Percentiles rank a stretch among this genome's conserved stretches.
Conservation (phyloP, 2,888 invertebrate genomes). For the Leptinotarsa peninsularis region DNA sequence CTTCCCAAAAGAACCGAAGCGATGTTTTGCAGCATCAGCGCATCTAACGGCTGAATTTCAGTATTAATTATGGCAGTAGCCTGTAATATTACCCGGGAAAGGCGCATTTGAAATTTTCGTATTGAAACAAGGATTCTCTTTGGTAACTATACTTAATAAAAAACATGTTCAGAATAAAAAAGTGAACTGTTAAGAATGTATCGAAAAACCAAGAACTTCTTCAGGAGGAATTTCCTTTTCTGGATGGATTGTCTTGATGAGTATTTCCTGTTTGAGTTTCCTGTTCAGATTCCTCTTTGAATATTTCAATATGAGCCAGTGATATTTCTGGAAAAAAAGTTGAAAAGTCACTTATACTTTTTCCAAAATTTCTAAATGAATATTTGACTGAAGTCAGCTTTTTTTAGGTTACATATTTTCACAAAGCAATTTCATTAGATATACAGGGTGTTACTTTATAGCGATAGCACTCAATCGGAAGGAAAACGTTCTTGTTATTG, state of each 20-base stretch:
- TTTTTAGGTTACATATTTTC: too few species aligned
- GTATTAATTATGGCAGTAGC: neutral
- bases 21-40: neutral
- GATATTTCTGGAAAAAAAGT: neutral
- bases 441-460: too few species aligned
- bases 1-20: too few species aligned
- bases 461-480: too few species aligned
- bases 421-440: too few species aligned
- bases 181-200: neutral
- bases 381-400: too few species aligned
- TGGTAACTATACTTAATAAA: neutral
- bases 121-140: neutral
- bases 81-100: neutral
- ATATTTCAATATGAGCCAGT: neutral
- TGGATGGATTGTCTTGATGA: neutral
- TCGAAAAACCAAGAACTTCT: neutral
- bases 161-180: constrained; percentile 4
- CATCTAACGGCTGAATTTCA: neutral
- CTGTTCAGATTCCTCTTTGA: neutral
- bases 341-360: neutral
- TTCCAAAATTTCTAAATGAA: too few species aligned
- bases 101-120: neutral
- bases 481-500: too few species aligned
- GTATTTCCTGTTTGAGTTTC: neutral
- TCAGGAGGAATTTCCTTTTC: neutral